Conservation (phyloP, 2,113 vertebrate species). For the Gulo gulo region DNA sequence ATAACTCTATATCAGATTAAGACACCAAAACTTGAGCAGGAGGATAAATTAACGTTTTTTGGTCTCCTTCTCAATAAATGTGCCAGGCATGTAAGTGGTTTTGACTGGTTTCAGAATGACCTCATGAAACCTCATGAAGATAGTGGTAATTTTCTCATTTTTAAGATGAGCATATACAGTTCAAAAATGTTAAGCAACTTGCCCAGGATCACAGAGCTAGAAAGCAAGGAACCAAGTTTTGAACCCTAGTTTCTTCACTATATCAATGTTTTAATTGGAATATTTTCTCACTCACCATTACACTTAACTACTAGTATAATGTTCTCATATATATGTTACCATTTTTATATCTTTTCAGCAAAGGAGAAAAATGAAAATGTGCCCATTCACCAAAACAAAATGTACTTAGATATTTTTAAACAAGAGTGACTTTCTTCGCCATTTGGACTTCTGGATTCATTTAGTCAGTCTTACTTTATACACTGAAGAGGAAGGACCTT, state of each 20-base stretch:
- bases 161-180: background rate
- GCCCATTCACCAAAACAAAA: background rate
- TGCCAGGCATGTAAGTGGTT: background rate
- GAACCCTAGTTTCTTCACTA: background rate
- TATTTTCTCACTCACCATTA: background rate
- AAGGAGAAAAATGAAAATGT: slow-evolving; percentile 42
- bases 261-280: background rate
- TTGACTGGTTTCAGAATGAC: background rate
- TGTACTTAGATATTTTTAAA: background rate
- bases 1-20: background rate
- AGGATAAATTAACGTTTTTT: background rate
- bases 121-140: background rate
- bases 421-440: background rate
- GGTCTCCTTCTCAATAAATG: background rate
- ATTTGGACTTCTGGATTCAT: background rate
- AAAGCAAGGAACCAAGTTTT: background rate
- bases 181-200: background rate
- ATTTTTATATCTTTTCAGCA: slow-evolving; percentile 49
- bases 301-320: background rate
- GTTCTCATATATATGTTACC: background rate
- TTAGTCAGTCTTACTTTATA: background rate
- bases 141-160: background rate
- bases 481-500: slow-evolving; percentile 6
- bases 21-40: background rate
- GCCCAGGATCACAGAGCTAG: background rate